Conservation (phyloP, 2,113 vertebrate species). For the Boulengeromyrus knoepffleri region DNA sequence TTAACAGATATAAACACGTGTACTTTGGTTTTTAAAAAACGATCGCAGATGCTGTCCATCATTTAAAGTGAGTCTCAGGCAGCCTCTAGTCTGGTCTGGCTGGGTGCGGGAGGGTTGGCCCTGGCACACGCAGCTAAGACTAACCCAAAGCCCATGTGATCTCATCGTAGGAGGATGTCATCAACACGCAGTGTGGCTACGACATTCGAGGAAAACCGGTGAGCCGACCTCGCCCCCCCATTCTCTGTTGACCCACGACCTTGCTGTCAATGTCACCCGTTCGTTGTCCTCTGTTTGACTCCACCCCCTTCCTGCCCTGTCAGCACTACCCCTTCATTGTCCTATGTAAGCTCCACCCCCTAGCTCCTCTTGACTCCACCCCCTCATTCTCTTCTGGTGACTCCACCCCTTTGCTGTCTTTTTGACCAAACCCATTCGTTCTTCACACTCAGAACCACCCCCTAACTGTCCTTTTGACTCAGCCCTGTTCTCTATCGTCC, state of each 20-base stretch:
- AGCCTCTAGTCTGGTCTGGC: not conserved
- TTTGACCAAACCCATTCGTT: no score
- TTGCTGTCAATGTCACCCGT: not conserved
- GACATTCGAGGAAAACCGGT: conserved; percentile 91
- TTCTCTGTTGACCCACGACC: not conserved
- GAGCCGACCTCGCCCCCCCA: conserved; percentile 45
- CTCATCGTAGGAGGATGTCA: conserved; percentile 84
- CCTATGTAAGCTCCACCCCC: no score
- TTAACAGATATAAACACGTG: not conserved
- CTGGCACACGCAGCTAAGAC: not conserved
- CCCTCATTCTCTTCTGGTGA: not conserved
- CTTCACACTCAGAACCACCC: no score
- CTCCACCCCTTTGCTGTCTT: not conserved
- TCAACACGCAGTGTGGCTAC: conserved; percentile 98
- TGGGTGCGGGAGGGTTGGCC: not conserved
- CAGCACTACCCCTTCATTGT: no score
- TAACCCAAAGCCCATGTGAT: conserved; percentile 14
- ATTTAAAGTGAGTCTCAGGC: not conserved
- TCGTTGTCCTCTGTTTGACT: not conserved
- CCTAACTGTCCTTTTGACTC: not conserved
- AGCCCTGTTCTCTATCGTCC: not conserved
- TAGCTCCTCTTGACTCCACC: not conserved
- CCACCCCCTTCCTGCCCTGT: no score
- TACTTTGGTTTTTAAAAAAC: not conserved
- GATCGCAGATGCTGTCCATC: not conserved